Evolutionary conservation across 2,797 vertebrate species (phyloP).

Genomic region (Staurois parvus): DNA sequence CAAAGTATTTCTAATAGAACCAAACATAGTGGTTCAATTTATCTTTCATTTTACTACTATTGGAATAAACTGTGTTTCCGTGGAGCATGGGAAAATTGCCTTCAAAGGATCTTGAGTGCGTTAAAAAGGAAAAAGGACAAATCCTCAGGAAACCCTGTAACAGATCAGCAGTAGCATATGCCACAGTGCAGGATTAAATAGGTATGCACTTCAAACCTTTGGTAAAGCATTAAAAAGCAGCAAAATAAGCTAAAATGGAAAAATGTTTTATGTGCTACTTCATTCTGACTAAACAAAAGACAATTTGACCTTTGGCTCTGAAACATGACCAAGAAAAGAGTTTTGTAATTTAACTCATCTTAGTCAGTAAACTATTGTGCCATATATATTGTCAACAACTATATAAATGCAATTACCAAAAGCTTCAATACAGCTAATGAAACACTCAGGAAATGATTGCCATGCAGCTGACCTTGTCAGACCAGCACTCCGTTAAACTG

Average conservation of each 20-base stretch:
- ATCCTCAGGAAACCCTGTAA: slow-evolving; percentile 49
- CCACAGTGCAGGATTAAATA: slow-evolving; percentile 51
- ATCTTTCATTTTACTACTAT: slow-evolving; percentile 27
- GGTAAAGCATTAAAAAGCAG: slow-evolving; percentile 43
- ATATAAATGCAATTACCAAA: background rate
- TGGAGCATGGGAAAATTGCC: slow-evolving; percentile 32
- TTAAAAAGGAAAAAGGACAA: slow-evolving; percentile 48
- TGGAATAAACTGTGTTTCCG: slow-evolving; percentile 24
- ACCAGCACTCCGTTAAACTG: background rate
- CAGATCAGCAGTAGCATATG: slow-evolving; percentile 51
- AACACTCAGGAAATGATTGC: background rate
- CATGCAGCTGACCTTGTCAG: background rate
- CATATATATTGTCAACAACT: background rate
- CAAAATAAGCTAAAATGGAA: slow-evolving; percentile 53
- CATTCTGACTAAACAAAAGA: slow-evolving; percentile 34
- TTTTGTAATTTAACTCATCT: slow-evolving; percentile 16
- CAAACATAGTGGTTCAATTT: slow-evolving; percentile 40
- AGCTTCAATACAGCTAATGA: background rate
- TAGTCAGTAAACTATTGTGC: slow-evolving; percentile 3
- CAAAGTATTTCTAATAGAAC: slow-evolving; percentile 1
- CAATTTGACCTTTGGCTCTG: slow-evolving; percentile 29
- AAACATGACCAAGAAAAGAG: slow-evolving; percentile 21
- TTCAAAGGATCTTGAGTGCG: slow-evolving; percentile 52
- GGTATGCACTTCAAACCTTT: slow-evolving; percentile 42
- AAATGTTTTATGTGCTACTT: slow-evolving; percentile 42